A percentile compares a stretch with the other conserved stretches of the same genome.
phyloP scores from a whole-genome alignment of 2,113 vertebrate species.

The Ailurus styani region DNA sequence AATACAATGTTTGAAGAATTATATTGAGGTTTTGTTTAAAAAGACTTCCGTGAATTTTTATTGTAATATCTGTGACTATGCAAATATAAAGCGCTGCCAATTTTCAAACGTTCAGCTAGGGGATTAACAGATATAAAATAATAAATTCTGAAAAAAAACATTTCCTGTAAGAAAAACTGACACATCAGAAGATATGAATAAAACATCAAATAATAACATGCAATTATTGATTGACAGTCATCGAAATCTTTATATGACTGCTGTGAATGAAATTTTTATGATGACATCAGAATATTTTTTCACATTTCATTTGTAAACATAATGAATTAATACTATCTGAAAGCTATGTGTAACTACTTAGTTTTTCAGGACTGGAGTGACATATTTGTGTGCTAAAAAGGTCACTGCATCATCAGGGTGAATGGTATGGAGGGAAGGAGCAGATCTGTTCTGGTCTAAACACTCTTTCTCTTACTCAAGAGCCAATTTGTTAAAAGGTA shows the following conservation, averaged over 20 bases:
- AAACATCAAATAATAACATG: conserved; percentile 43
- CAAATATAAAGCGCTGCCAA: conserved; percentile 36
- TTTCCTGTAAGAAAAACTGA: conserved; percentile 23
- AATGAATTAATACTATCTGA: background rate
- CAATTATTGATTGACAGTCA: conserved; percentile 14
- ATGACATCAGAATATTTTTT: conserved; percentile 38
- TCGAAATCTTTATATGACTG: background rate
- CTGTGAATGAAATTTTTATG: conserved; percentile 53
- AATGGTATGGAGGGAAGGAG: background rate
- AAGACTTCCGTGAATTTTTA: conserved; percentile 43
- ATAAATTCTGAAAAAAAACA: conserved; percentile 46
- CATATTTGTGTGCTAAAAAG: background rate
- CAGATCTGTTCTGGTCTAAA: background rate
- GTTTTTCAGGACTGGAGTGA: background rate
- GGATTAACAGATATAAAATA: conserved; percentile 58
- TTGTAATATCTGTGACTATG: background rate
- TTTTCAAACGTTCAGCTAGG: conserved; percentile 20
- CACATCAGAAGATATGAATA: conserved; percentile 44
- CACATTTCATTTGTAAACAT: background rate
- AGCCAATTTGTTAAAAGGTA: background rate
- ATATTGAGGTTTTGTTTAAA: conserved; percentile 44
- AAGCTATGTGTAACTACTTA: background rate
- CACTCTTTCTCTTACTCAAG: background rate
- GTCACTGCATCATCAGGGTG: background rate
- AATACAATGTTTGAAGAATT: conserved; percentile 47